Conservation (phyloP, 1,140 invertebrate species). For the Rhopalosiphum maidis region DNA sequence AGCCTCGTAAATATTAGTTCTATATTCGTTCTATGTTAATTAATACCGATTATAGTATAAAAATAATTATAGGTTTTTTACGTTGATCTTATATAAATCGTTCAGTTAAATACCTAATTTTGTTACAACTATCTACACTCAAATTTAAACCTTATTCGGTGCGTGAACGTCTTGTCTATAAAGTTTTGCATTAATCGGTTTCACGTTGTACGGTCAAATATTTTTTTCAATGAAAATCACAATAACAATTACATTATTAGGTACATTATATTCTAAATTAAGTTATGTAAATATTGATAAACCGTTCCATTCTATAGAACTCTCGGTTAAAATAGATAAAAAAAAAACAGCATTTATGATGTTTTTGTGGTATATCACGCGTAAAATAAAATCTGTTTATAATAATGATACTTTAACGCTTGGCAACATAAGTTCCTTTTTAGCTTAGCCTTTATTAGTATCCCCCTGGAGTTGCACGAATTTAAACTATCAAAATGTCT, state of each 20-base stretch:
- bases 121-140: not conserved
- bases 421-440: constrained; percentile 19
- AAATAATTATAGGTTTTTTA: not conserved
- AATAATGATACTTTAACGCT: constrained; percentile 31
- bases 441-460: constrained; percentile 24
- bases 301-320: not conserved
- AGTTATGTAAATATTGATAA: not conserved
- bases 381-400: constrained; percentile 12
- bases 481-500: not conserved
- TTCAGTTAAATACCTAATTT: not conserved
- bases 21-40: not conserved
- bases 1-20: not conserved
- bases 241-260: not conserved
- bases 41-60: not conserved
- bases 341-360: constrained; percentile 24
- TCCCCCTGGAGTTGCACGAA: not conserved
- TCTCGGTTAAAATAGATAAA: not conserved
- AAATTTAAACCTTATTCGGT: not conserved
- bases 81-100: not conserved
- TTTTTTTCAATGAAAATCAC: not conserved
- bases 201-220: not conserved
- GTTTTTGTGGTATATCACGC: not conserved
- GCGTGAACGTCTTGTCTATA: not conserved
- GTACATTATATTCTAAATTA: not conserved
- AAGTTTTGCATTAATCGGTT: not conserved